phyloP scores from a whole-genome alignment of 2,797 vertebrate genomes.

The Tarsius wallacei region DNA sequence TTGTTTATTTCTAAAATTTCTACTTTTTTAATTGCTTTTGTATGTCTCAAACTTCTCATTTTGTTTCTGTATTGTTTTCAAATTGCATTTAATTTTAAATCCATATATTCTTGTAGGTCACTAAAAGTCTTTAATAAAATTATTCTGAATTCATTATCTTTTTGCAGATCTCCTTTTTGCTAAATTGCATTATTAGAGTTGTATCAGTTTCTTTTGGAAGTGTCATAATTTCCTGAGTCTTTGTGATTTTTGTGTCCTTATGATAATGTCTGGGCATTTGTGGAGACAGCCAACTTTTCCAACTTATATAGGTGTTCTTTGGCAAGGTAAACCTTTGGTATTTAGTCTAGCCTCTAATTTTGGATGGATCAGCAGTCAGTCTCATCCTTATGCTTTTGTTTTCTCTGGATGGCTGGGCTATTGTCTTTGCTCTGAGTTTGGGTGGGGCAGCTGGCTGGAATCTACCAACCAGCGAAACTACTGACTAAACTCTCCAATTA shows the following conservation, averaged over 20 bases:
- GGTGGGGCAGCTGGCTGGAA: no score
- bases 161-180: not conserved
- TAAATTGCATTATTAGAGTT: not conserved
- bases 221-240: not conserved
- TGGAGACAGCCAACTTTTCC: not conserved
- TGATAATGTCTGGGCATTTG: not conserved
- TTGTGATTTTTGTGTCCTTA: not conserved
- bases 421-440: no score
- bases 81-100: not conserved
- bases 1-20: not conserved
- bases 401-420: no score
- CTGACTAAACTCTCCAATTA: not conserved
- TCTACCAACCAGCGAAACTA: no score
- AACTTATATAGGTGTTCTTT: not conserved
- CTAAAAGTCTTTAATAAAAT: not conserved
- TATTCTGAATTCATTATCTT: not conserved
- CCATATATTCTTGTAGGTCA: not conserved
- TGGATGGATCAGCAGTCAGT: not conserved
- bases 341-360: not conserved
- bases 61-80: not conserved
- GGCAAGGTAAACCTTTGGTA: no score
- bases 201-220: not conserved
- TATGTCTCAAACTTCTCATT: not conserved
- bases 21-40: not conserved
- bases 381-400: no score